Base-by-base conservation (phyloP, 2,888 invertebrate genomes). In the Habrosyne pyritoides region DNA sequence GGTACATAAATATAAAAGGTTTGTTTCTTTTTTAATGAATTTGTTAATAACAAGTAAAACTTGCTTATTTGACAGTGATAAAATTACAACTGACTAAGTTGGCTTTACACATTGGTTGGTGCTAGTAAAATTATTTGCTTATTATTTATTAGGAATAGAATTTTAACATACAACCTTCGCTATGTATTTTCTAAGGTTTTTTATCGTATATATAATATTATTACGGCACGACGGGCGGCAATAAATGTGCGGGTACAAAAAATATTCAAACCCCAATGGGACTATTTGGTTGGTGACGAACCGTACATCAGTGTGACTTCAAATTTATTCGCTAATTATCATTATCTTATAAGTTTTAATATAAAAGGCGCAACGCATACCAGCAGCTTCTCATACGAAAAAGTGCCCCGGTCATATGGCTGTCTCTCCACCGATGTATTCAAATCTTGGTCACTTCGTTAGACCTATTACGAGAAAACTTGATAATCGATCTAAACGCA, bases 291-390 rank as follows among this genome's bases (percentile, higher is more conserved):
- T 18, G 8, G 42, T 42, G 42, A 42, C 42, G n/a, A 18, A 42
- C 42, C 42, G 42, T 49, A 26, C 14, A 26, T n/a, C 7, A 24
- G 26, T 14, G 47, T 48, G n/a, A 48, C 47, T n/a, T n/a, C n/a
- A n/a, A n/a, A 48, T 48, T 48, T n/a, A 49, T 49, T 49, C 18
- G 26, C 48, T 49, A 49, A 26, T 18, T 49, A 14, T 24, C n/a
- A 26, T 22, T 18, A 10, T 3, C 7, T 47, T 36, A 0, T 36
- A 12, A 24, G n/a, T 24, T 24, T 10, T 36, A 36, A 12, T n/a
- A 36, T 12, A 12, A 12, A 36, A 14, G 36, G n/a, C n/a, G 14
- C n/a, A 10, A n/a, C 14, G 14, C 36, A 10, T 5, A 36, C n/a
- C 14, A 36, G 36, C 36, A 36, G 12, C 12, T 2, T 36, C 10